Base-by-base conservation (phyloP, 2,888 invertebrate species). In the Eupeodes luniger region DNA sequence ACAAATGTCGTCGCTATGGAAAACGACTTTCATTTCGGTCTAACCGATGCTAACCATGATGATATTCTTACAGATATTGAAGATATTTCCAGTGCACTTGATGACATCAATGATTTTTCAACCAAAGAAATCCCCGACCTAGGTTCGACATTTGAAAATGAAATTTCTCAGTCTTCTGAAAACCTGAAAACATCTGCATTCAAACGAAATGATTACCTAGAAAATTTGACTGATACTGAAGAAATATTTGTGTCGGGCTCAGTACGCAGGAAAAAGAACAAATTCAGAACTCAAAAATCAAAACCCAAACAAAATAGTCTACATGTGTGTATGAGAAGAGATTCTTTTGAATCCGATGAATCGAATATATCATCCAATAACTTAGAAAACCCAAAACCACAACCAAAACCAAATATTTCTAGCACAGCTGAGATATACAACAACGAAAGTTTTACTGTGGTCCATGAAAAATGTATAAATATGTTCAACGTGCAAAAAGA, bases 1-100 rank as follows among this genome's bases (percentile, higher is more conserved):
- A 93, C 94, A 3, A 93, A 93, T 86, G 94, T 94, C 1, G 92
- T 94, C 90, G 94, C 94, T 47, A 91, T 94, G 90, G 93, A 94
- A 81, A 92, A 91, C 11, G 92, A 92, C 67, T 93, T 93, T 55
- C 89, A 91, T 44, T 91, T 93, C 69, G 92, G 92, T 0, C 92
- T 93, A 36, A 91, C 91, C 36, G 91, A 92, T 49, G 90, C 90
- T 47, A 77, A 93, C 4, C 94, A 93, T 84, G 92, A 93, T 57
- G 94, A 94, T 89, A 93, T 93, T 62, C 81, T 94, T 5, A 93
- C 94, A 10, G 93, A 93, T 19, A 92, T 93, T 34, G 92, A 93
- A 80, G 94, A 94, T 62, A 91, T 91, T 72, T 92, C 92, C 0
- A 92, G 91, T 84, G 90, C 90, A 27, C 47, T 59, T n/a, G 93